Conservation (phyloP, 1,140 invertebrate species). For the Trinorchestia longiramus region DNA sequence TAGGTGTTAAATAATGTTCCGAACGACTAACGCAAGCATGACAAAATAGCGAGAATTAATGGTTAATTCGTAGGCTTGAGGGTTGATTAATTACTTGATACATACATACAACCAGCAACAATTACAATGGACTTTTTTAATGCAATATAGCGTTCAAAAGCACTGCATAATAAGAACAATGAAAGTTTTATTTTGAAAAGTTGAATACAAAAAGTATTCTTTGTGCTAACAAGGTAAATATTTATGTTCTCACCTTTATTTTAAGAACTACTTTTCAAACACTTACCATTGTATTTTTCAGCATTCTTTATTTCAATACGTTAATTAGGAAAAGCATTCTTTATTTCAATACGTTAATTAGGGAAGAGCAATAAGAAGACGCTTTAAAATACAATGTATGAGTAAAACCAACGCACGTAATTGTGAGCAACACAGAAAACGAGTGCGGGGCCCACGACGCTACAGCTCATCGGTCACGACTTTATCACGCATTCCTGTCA, state of each 20-base stretch:
- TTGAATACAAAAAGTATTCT: no score
- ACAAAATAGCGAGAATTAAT: not conserved
- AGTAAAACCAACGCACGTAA: not conserved
- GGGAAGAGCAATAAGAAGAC: not conserved
- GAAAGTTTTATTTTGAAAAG: no score
- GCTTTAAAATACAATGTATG: not conserved
- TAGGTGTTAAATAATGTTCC: no score
- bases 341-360: not conserved
- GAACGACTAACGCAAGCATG: not conserved
- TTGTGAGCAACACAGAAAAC: not conserved
- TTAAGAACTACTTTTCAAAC: not conserved
- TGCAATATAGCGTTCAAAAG: no score
- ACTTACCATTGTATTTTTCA: not conserved
- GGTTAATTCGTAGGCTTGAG: not conserved
- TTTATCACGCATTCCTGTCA: not conserved
- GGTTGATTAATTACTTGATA: not conserved
- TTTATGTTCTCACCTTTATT: not conserved
- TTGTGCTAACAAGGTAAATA: not conserved
- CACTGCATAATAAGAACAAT: no score
- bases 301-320: not conserved
- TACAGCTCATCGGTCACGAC: conserved; percentile 19
- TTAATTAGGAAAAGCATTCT: not conserved
- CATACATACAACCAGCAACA: not conserved
- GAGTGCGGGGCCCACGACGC: not conserved
- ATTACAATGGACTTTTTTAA: no score